Evolutionary conservation across 2,113 vertebrate genomes (phyloP), one percentile per base, ranked within the genome.

Genomic region (Jacana jacana): DNA sequence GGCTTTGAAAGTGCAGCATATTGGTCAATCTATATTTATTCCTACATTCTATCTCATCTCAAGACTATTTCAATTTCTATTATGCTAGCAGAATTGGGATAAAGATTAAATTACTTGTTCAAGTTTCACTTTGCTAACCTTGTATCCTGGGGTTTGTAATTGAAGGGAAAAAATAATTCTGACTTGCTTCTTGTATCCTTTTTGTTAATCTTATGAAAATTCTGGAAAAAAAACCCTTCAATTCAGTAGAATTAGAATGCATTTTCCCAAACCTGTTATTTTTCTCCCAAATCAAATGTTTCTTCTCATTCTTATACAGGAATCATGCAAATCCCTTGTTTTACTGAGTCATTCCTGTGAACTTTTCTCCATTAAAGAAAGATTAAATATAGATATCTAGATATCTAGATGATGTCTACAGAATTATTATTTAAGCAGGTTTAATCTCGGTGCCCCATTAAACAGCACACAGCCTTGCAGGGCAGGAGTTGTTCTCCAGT

Each of bases 201-300:
- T 85, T 42, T 80, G 63, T 94, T 63, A 64, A 27, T 25, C 13
- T 31, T 27, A 23, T 8, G 11, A 82, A 35, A 2, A 81, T 44
- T 75, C 70, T 37, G 13, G 7, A 6, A 19, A 37, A 44, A 42
- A 65, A 60, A 17, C 5, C 54, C n/a, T n/a, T 48, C 10, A 12
- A 33, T 39, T 48, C 39, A 33, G 63, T 12, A 25, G 5, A 77
- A 68, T 16, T 11, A 28, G 27, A 94, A 76, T 63, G 8, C 46
- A 81, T 95, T 95, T 96, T 76, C 66, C 40, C 82, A 95, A 52
- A 69, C 27, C 85, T 91, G n/a, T 88, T 95, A 84, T 63, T 61
- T 92, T 17, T 66, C 75, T 94, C 57, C 55, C n/a, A 94, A 86
- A 95, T 63, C 44, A 92, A 90, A 83, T 17, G 4, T 60, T 87